phyloP scores from a whole-genome alignment of 2,113 vertebrate species.

The Python bivittatus region DNA sequence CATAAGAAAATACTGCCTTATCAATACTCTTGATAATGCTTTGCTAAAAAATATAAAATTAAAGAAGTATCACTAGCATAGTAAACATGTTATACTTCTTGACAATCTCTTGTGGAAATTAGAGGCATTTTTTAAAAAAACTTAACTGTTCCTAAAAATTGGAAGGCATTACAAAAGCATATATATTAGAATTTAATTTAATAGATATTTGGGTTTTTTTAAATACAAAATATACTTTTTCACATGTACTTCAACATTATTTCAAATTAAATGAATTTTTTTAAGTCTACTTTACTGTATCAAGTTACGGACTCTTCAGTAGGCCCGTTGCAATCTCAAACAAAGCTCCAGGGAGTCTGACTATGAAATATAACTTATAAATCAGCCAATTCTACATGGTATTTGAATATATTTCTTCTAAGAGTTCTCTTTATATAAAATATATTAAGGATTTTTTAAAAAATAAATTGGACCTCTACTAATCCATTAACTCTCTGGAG shows the following conservation, averaged over 20 bases:
- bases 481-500: too few relatives aligned
- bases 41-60: slow-evolving; percentile 62
- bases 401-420: neutral
- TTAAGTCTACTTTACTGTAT: neutral
- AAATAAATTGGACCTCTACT: neutral
- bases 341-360: neutral
- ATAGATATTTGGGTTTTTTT: neutral
- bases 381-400: neutral
- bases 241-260: neutral
- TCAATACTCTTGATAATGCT: slow-evolving; percentile 48
- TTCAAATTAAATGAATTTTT: neutral
- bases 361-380: neutral
- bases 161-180: neutral
- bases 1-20: slow-evolving; percentile 28
- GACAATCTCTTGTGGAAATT: slow-evolving; percentile 23
- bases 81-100: neutral
- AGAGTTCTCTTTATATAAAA: neutral
- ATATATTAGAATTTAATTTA: neutral
- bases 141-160: neutral
- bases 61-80: slow-evolving; percentile 61
- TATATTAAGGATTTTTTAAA: neutral
- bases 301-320: neutral
- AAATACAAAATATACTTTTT: neutral
- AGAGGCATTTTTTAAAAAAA: slow-evolving; percentile 16
- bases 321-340: neutral